phyloP scores from a whole-genome alignment of 2,888 invertebrate species.

The Tuberolachnus salignus region DNA sequence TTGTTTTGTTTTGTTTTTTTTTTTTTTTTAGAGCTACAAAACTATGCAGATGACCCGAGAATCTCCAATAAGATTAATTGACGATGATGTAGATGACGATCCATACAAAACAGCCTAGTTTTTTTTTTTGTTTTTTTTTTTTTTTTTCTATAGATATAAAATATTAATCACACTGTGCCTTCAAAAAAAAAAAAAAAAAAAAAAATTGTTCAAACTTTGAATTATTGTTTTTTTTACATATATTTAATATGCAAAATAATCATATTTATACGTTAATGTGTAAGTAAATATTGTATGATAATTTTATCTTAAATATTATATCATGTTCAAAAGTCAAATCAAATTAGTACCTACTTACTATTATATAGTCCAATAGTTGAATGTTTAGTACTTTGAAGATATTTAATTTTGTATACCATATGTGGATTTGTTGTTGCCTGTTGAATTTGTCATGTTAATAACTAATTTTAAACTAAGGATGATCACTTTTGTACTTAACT shows the following conservation, averaged over 20 bases:
- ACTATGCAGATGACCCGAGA: constrained; percentile 19
- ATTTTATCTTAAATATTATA: not conserved
- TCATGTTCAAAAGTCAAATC: not conserved
- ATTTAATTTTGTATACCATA: constrained; percentile 27
- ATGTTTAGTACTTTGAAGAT: not conserved
- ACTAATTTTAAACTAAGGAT: constrained; percentile 1
- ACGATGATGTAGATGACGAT: constrained; percentile 20
- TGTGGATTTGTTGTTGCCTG: constrained; percentile 4
- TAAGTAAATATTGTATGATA: not conserved
- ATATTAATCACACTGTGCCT: constrained; percentile 20
- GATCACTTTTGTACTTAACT: constrained; percentile 17
- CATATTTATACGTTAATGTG: not conserved
- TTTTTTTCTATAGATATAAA: not conserved
- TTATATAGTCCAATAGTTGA: not conserved
- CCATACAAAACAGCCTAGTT: constrained; percentile 6
- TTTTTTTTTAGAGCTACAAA: constrained; percentile 26
- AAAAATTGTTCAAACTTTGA: not conserved
- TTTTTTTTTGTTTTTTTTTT: no score
- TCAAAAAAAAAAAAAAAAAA: not conserved
- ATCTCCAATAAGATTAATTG: constrained; percentile 42
- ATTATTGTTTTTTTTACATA: no score
- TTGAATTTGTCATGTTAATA: constrained; percentile 20
- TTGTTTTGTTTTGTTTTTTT: not conserved
- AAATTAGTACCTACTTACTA: not conserved
- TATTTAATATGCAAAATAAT: no score